Evolutionary conservation across 2,797 vertebrate species (phyloP).

Genomic region (Choloepus didactylus): DNA sequence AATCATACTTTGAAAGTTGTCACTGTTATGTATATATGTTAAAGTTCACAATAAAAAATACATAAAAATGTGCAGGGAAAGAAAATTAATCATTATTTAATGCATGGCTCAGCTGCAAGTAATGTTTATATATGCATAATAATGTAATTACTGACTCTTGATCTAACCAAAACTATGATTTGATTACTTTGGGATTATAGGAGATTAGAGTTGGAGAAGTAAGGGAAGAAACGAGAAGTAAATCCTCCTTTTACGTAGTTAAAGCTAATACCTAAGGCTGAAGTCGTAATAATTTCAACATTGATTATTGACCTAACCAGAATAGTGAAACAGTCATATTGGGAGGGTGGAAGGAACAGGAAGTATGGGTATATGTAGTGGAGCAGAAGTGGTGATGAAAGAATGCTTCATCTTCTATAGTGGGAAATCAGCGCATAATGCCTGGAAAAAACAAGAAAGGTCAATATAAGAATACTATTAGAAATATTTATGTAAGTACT

Average conservation of each 20-base stretch:
- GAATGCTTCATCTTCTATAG: background rate
- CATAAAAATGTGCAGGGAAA: background rate
- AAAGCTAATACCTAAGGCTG: background rate
- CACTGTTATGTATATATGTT: too few species aligned
- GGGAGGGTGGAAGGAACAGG: background rate
- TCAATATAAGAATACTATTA: background rate
- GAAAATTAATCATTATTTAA: background rate
- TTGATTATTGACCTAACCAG: conserved; percentile 28
- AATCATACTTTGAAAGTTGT: too few species aligned
- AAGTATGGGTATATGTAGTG: background rate
- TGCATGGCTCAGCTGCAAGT: background rate
- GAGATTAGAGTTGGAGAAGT: background rate
- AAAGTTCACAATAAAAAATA: too few species aligned
- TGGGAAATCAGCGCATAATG: conserved; percentile 1
- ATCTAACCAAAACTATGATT: background rate
- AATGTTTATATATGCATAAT: background rate
- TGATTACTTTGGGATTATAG: conserved; percentile 39
- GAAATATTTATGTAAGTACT: background rate
- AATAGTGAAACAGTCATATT: conserved; percentile 29
- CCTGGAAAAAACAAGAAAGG: background rate
- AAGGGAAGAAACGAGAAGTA: background rate
- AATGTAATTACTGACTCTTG: background rate
- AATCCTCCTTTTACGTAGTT: conserved; percentile 12
- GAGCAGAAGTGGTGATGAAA: background rate
- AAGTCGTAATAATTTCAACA: conserved; percentile 43